These are phyloP conservation scores for Nomada flava DNA, from an alignment of 2,888 invertebrate species.

Conservation along the genomic window DNA sequence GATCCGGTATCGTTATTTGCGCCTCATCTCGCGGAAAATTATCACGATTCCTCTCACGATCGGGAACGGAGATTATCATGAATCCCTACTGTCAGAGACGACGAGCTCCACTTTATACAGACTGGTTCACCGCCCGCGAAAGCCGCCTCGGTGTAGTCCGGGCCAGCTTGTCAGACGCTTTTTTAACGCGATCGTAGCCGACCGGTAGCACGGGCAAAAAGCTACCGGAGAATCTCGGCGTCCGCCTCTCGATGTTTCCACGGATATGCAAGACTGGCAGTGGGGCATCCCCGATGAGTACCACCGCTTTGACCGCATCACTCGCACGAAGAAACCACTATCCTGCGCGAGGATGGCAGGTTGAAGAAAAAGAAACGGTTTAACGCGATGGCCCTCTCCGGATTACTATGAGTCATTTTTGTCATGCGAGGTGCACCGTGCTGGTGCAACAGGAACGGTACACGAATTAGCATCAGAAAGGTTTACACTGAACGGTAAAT, in stretches of 20 bases:
- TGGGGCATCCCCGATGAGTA: slow-evolving; percentile 40
- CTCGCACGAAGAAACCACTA: not conserved
- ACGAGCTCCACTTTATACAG: not conserved
- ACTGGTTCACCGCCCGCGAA: not conserved
- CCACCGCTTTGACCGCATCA: slow-evolving; percentile 7
- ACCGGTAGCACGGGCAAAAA: slow-evolving; percentile 11
- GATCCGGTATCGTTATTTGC: not conserved
- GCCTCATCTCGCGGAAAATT: not conserved
- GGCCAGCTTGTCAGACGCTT: not conserved
- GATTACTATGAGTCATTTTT: slow-evolving; percentile 2
- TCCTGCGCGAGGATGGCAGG: not conserved
- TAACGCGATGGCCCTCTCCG: not conserved
- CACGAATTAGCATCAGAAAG: too few relatives aligned
- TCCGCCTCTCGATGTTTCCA: not conserved
- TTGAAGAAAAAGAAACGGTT: slow-evolving; percentile 14
- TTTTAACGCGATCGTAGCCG: not conserved
- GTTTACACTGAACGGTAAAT: too few relatives aligned
- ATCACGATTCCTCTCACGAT: not conserved
- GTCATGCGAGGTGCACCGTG: not conserved
- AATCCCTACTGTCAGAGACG: not conserved
- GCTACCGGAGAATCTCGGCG: slow-evolving; percentile 2
- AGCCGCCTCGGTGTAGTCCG: not conserved
- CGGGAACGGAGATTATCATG: not conserved
- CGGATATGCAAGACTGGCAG: slow-evolving; percentile 23
- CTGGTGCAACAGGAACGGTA: not conserved